Evolutionary conservation across 2,113 vertebrate genomes (phyloP).

Genomic region (Channa argus): DNA sequence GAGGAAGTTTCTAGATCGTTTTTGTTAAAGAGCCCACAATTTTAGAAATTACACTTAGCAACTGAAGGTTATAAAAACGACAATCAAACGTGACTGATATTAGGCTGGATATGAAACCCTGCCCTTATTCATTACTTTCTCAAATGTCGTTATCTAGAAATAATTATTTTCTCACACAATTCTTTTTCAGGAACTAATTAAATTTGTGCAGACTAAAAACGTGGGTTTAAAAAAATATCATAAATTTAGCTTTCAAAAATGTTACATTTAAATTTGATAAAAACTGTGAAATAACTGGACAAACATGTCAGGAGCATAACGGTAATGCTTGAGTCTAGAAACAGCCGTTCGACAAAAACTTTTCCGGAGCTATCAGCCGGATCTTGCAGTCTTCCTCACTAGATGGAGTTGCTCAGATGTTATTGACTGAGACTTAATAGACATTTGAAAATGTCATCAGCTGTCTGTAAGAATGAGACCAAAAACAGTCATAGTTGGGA

Average conservation of each 20-base stretch:
- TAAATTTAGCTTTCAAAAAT: too few species aligned
- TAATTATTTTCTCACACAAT: background rate
- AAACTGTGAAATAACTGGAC: too few species aligned
- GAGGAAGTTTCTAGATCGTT: constrained; percentile 42
- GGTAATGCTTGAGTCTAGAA: too few species aligned
- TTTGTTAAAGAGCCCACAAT: constrained; percentile 17
- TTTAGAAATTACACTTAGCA: constrained; percentile 25
- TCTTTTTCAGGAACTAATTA: background rate
- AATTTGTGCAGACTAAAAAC: background rate
- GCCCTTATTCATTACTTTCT: background rate
- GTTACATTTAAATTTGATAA: too few species aligned
- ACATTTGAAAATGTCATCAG: too few species aligned
- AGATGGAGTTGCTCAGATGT: background rate
- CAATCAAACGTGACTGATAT: constrained; percentile 53
- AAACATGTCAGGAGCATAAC: too few species aligned
- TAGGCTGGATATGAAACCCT: background rate
- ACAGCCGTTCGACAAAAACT: too few species aligned
- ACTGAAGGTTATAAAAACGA: constrained; percentile 37
- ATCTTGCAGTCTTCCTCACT: background rate
- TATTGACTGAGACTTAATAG: background rate
- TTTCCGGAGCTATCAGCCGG: background rate
- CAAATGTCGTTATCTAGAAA: constrained; percentile 1
- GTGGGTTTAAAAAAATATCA: too few species aligned
- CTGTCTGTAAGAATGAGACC: too few species aligned
- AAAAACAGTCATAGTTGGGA: too few species aligned